These are phyloP conservation scores for Tetanocera ferruginea DNA, from an alignment of 2,888 invertebrate genomes.

Conservation along the genomic window DNA sequence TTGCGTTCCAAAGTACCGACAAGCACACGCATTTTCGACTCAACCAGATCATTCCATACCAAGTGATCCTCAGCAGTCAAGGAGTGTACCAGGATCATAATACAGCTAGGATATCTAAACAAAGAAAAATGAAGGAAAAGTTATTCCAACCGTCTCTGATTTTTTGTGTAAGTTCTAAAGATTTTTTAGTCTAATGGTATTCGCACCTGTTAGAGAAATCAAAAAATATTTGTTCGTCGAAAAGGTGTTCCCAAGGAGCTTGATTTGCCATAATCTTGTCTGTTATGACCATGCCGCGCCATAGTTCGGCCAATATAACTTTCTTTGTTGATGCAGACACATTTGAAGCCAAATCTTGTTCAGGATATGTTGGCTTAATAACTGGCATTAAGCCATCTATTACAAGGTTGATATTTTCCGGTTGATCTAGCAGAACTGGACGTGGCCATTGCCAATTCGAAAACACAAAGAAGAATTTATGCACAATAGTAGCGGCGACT, in stretches of 20 bases:
- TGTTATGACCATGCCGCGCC: conserved; percentile 80
- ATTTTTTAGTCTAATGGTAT: background rate
- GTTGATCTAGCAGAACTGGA: conserved; percentile 94
- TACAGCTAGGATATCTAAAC: conserved; percentile 89
- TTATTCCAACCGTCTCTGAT: background rate
- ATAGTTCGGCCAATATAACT: conserved; percentile 94
- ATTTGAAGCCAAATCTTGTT: conserved; percentile 99
- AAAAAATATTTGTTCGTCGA: conserved; percentile 82
- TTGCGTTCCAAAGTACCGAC: conserved; percentile 93
- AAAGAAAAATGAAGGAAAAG: background rate
- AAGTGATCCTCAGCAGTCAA: conserved; percentile 86
- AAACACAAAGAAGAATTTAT: conserved; percentile 98
- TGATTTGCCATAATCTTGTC: conserved; percentile 90
- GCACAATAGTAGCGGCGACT: conserved; percentile 91
- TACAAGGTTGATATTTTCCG: conserved; percentile 83
- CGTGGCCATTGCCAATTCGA: conserved; percentile 99
- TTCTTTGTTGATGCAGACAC: conserved; percentile 93
- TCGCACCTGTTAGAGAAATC: conserved; percentile 83
- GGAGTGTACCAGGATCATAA: conserved; percentile 89
- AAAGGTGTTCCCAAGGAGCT: conserved; percentile 90
- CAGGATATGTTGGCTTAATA: conserved; percentile 99
- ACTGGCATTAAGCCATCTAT: conserved; percentile 87
- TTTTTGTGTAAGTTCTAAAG: background rate
- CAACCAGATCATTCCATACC: conserved; percentile 97
- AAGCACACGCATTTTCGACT: conserved; percentile 94